Evolutionary conservation across 2,113 vertebrate genomes (phyloP).

Genomic region (Sapajus apella): DNA sequence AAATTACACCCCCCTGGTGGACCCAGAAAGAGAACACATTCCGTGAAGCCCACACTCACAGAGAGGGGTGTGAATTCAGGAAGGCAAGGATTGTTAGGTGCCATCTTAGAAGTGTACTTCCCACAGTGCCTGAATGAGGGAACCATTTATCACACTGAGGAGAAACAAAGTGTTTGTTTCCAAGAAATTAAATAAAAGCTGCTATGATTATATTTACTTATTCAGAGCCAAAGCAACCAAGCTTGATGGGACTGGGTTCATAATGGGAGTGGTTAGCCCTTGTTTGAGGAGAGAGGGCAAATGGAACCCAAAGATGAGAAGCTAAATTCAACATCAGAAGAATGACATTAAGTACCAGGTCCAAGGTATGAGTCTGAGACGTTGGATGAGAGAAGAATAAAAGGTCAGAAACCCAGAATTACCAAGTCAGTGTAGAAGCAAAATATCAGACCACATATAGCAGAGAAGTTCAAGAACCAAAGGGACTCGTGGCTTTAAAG

Average conservation of each 20-base stretch:
- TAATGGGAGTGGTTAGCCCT: background rate
- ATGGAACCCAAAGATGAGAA: background rate
- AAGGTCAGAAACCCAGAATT: background rate
- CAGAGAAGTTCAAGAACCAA: background rate
- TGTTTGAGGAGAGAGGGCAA: background rate
- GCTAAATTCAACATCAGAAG: background rate
- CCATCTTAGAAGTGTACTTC: background rate
- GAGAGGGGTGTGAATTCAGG: background rate
- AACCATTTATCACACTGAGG: background rate
- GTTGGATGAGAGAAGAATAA: background rate
- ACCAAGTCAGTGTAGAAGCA: background rate
- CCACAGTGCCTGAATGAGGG: background rate
- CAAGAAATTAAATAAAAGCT: background rate
- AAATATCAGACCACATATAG: background rate
- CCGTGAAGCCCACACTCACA: background rate
- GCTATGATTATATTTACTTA: background rate
- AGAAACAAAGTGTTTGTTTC: background rate
- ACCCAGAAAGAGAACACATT: too few relatives aligned
- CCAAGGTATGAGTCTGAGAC: background rate
- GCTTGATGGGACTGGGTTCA: background rate
- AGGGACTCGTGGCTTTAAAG: background rate
- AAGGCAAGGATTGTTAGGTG: background rate
- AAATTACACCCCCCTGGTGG: too few relatives aligned
- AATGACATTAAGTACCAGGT: background rate
- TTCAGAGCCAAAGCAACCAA: background rate